phyloP scores from a whole-genome alignment of 92 coral and sea anemone genomes.

The Plumapathes pennacea region DNA sequence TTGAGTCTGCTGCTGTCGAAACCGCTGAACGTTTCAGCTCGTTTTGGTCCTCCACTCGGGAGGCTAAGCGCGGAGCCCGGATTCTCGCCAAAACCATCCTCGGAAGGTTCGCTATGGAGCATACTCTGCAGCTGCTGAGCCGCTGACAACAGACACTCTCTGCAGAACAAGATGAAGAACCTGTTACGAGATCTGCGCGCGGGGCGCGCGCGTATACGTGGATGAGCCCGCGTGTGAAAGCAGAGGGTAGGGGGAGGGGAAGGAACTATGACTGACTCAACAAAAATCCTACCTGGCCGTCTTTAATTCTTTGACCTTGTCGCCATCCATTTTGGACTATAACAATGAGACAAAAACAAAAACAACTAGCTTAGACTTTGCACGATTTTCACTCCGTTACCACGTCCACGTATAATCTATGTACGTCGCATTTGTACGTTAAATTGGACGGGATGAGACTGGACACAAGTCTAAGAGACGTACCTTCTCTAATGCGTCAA shows the following conservation, averaged over 20 bases:
- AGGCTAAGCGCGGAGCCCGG: slow-evolving; percentile 22
- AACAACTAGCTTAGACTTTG: no score
- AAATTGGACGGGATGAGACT: no score
- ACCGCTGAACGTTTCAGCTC: slow-evolving; percentile 97
- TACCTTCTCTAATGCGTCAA: no score
- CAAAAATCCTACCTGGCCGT: slow-evolving; percentile 47
- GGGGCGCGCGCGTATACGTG: no score
- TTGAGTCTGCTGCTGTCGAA: slow-evolving; percentile 74
- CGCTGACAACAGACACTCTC: slow-evolving; percentile 54
- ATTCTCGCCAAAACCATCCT: slow-evolving; percentile 38
- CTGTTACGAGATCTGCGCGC: no score
- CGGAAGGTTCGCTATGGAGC: slow-evolving; percentile 18
- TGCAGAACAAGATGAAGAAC: slow-evolving; percentile 1
- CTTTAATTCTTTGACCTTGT: slow-evolving; percentile 35
- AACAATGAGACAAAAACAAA: not conserved
- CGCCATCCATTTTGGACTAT: slow-evolving; percentile 62
- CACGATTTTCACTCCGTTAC: no score
- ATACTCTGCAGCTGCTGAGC: slow-evolving; percentile 50
- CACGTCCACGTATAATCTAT: no score
- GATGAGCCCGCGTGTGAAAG: no score
- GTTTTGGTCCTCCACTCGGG: slow-evolving; percentile 65
- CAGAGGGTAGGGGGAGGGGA: not conserved
- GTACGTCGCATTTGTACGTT: no score
- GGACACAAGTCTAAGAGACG: no score
- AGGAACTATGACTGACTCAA: not conserved